Evolutionary conservation across 2,113 vertebrate species (phyloP).

Genomic region (Ceyx melanurus): DNA sequence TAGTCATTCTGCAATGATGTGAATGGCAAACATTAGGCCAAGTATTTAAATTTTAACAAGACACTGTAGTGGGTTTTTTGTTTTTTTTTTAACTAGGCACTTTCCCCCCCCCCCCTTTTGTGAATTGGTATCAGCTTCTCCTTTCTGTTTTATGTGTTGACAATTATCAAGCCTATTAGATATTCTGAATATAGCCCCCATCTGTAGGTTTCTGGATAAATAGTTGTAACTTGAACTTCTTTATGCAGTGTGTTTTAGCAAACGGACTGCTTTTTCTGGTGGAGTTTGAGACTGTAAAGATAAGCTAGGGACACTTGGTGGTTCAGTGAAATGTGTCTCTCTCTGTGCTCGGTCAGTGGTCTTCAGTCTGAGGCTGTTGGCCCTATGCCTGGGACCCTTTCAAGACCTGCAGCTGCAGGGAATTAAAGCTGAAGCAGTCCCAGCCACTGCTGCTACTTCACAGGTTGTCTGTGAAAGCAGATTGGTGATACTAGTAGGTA

Average conservation of each 20-base stretch:
- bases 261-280: not conserved
- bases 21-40: not conserved
- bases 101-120: not conserved
- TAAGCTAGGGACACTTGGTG: not conserved
- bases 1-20: constrained; percentile 6
- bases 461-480: not conserved
- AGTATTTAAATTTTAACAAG: constrained; percentile 24
- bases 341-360: not conserved
- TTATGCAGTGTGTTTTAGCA: not conserved
- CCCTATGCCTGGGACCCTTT: not conserved
- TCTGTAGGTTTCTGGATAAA: not conserved
- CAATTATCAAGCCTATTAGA: not conserved
- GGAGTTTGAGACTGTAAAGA: not conserved
- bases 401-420: not conserved
- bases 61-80: not conserved
- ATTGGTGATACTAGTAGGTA: too few species aligned
- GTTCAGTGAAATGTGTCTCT: not conserved
- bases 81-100: not conserved
- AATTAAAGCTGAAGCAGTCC: not conserved
- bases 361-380: not conserved
- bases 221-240: not conserved
- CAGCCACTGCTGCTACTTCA: not conserved
- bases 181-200: not conserved
- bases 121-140: not conserved
- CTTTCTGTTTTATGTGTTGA: not conserved